Evolutionary conservation across 2,113 vertebrate genomes (phyloP).

Genomic region (Coptodon rendalli): DNA sequence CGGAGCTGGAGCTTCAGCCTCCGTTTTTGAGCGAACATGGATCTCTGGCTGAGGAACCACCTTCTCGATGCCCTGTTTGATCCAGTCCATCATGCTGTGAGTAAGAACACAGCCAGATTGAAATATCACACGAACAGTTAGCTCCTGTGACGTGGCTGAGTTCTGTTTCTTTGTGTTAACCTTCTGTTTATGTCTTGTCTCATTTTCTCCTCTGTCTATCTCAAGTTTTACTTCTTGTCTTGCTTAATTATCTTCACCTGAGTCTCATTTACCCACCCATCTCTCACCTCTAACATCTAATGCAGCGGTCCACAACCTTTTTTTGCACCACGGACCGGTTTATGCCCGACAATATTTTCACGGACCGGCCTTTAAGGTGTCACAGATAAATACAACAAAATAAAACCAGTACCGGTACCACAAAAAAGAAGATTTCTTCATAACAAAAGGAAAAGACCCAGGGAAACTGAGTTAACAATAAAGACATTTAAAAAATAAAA

Average conservation of each 20-base stretch:
- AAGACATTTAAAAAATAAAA: not conserved
- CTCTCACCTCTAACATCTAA: not conserved
- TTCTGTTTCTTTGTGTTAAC: not conserved
- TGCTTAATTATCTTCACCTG: not conserved
- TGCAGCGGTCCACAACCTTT: fast-evolving
- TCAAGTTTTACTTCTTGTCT: not conserved
- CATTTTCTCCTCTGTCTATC: not conserved
- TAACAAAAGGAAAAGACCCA: not conserved
- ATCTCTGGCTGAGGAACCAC: slow-evolving; percentile 67
- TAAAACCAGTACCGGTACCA: not conserved
- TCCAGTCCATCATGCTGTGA: slow-evolving; percentile 67
- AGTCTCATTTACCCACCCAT: fast-evolving
- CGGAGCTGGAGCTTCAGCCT: not conserved
- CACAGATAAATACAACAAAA: fast-evolving
- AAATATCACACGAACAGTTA: not conserved
- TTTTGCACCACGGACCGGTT: fast-evolving
- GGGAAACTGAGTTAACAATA: fast-evolving
- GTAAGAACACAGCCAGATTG: not conserved
- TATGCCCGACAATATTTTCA: fast-evolving
- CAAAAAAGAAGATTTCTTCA: not conserved
- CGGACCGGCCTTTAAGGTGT: not conserved
- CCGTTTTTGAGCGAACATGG: not conserved
- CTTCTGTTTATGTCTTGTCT: not conserved
- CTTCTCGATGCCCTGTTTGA: slow-evolving; percentile 69
- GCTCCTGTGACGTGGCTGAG: not conserved